Evolutionary conservation across 2,113 vertebrate genomes (phyloP).

Genomic region (Neogobius melanostomus): DNA sequence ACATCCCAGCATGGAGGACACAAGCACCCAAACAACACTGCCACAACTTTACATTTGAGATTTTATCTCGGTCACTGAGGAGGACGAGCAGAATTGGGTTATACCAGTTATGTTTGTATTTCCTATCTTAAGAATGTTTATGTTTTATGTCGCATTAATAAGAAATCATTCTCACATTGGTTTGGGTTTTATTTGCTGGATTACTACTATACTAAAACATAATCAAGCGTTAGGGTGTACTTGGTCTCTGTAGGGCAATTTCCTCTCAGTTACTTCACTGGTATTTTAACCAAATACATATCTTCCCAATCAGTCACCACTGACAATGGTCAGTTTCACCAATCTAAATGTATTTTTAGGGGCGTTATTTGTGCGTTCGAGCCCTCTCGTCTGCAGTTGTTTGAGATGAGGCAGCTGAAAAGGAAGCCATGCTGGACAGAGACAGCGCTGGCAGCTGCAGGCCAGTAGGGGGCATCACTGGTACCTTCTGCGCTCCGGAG

Average conservation of each 20-base stretch:
- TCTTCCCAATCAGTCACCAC: too few species aligned
- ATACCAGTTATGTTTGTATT: too few species aligned
- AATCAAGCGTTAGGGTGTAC: too few species aligned
- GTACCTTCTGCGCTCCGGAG: slow-evolving; percentile 97
- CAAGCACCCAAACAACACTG: background rate
- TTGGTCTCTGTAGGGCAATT: too few species aligned
- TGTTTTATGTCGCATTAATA: background rate
- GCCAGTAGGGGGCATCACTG: slow-evolving; percentile 15
- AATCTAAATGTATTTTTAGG: background rate
- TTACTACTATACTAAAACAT: too few species aligned
- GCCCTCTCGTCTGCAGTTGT: slow-evolving; percentile 23
- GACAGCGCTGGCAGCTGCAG: slow-evolving; percentile 60
- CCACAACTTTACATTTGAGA: too few species aligned
- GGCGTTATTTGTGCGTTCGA: slow-evolving; percentile 14
- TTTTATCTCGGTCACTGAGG: too few species aligned
- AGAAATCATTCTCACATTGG: too few species aligned
- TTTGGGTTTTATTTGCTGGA: too few species aligned
- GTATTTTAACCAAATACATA: too few species aligned
- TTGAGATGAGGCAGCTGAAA: slow-evolving; percentile 23
- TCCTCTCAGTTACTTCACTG: too few species aligned
- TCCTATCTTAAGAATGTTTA: background rate
- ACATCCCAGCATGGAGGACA: background rate
- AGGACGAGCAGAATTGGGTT: too few species aligned
- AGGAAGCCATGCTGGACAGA: slow-evolving; percentile 70
- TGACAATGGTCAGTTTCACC: background rate